Base-by-base conservation (phyloP, 1,140 invertebrate species). In the Heliconius hewitsoni region DNA sequence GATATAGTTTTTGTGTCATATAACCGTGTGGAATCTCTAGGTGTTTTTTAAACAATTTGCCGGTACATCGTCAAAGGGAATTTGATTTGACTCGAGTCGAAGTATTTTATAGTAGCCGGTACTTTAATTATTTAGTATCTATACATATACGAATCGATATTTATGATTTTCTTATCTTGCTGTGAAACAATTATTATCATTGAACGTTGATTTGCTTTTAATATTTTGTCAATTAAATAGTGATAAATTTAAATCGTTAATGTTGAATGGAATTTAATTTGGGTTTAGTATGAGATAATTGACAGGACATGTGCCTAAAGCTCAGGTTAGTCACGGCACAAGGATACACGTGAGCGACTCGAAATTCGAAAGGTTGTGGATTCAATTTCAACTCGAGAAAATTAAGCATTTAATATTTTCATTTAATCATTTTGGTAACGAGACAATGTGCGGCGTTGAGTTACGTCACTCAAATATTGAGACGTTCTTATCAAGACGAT, bases 41-140 rank as follows among this genome's bases (percentile, higher is more conserved):
- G 60, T 19, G 50, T 52, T 76, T 76, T 76, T 76, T 76, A 52
- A 76, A 39, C 60, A 76, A 76, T 76, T 76, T 71, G 23, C 75
- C 75, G 66, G 60, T 70, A 30, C 75, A 13, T 71, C 75, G 75
- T 76, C 75, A 71, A 30, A 46, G 50, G 75, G 75, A 76, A 76
- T 76, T 76, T 42, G 60, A 76, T 76, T 23, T 37, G 27, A 52
- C 42, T 50, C 27, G 42, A 23, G 42, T 66, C 60, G 27, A 66
- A 66, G 60, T 23, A 30, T 27, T 66, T 60, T 27, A 30, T 66
- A 66, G 27, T 27, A 5, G 27, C 60, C 13, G 11, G 60, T 66
- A 6, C 60, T 27, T 66, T 66, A 66, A 66, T 66, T 11, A 4
- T 13, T 46, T 46, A 5, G 60, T 5, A 23, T 1, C 23, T 66